A percentile compares a stretch with the other conserved stretches of the same genome.
Evolutionary conservation across 2,113 vertebrate genomes (phyloP).

Genomic region (Zosterops borbonicus): DNA sequence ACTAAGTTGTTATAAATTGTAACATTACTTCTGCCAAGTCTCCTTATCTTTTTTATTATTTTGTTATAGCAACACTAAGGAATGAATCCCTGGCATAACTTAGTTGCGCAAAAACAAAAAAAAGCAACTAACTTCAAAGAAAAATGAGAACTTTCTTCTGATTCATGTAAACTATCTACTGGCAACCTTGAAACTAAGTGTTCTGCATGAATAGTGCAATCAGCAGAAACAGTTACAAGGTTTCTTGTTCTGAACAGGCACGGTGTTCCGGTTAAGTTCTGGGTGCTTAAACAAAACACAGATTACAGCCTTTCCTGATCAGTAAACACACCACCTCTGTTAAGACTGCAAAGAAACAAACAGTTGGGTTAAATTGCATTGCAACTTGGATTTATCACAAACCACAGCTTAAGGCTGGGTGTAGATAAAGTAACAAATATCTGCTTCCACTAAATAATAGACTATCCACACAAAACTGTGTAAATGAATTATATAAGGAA

Average conservation of each 20-base stretch:
- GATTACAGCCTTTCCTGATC: background rate
- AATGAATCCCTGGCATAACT: background rate
- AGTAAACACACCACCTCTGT: conserved; percentile 2
- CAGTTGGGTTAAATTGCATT: background rate
- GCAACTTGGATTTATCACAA: background rate
- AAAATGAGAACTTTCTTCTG: background rate
- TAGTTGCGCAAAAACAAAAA: background rate
- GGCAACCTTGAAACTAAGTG: background rate
- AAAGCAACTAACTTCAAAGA: background rate
- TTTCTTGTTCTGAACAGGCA: conserved; percentile 16
- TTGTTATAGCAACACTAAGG: background rate
- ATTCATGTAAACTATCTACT: background rate
- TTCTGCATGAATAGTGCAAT: background rate
- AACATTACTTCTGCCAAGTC: background rate
- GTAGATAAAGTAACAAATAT: background rate
- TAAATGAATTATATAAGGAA: background rate
- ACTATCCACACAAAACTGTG: background rate
- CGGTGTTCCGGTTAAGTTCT: background rate
- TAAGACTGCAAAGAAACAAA: background rate
- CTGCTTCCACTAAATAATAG: background rate
- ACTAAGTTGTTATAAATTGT: background rate
- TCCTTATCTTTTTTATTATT: background rate
- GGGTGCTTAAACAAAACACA: conserved; percentile 6
- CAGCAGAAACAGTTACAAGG: conserved; percentile 1
- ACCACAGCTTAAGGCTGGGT: background rate